Conservation (phyloP, 2,113 vertebrate species). For the Circaetus gallicus region DNA sequence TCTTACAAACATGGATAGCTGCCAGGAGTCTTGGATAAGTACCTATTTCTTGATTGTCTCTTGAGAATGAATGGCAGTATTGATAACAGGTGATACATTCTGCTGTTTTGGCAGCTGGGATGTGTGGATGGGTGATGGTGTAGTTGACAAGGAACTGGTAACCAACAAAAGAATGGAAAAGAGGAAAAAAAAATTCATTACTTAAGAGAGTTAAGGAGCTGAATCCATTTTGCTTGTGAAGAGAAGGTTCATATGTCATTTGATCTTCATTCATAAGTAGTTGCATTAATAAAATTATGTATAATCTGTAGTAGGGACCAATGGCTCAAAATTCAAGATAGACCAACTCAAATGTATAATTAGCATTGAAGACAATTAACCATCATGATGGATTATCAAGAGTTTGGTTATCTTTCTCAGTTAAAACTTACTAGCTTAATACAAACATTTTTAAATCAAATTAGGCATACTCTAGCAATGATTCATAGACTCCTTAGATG, state of each 20-base stretch:
- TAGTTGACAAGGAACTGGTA: slow-evolving; percentile 1
- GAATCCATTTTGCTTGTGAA: not conserved
- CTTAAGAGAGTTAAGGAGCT: not conserved
- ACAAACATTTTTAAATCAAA: not conserved
- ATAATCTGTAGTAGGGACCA: not conserved
- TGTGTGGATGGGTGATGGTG: not conserved
- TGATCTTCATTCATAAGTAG: not conserved
- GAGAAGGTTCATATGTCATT: not conserved
- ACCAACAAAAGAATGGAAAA: not conserved
- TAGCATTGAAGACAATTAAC: not conserved
- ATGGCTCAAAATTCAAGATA: not conserved
- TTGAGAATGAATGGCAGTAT: not conserved
- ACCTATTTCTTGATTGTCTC: slow-evolving; percentile 13
- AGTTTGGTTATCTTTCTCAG: not conserved
- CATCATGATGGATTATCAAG: not conserved
- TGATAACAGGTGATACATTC: slow-evolving; percentile 28
- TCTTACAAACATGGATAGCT: not conserved
- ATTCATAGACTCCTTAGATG: not conserved
- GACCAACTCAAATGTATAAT: not conserved
- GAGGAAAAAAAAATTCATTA: not conserved
- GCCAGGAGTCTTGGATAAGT: not conserved
- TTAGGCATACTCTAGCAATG: not conserved
- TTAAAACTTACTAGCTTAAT: not conserved
- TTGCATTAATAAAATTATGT: not conserved
- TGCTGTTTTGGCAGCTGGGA: slow-evolving; percentile 23